Percentiles rank a stretch among this genome's conserved stretches.
Conservation (phyloP, 2,113 vertebrate species). For the Gallinago jamesoni region DNA sequence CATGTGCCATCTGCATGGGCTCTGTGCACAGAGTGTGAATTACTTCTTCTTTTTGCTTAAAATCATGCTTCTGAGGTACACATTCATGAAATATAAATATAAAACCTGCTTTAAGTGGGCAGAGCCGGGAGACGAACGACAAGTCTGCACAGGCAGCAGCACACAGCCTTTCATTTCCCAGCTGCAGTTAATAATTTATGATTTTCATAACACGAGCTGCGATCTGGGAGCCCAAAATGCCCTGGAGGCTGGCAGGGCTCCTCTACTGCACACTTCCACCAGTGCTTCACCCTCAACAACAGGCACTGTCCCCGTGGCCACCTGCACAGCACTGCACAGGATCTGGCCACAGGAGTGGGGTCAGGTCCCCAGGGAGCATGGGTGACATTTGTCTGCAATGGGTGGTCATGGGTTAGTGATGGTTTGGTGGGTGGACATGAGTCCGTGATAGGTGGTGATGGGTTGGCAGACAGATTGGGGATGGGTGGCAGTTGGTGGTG, state of each 20-base stretch:
- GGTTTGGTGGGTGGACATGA: neutral
- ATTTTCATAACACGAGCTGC: neutral
- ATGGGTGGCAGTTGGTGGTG: neutral
- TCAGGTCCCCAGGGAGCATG: neutral
- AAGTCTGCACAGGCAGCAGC: neutral
- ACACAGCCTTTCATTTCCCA: neutral
- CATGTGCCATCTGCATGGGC: fast-evolving
- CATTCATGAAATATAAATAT: constrained; percentile 16
- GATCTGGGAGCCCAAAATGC: neutral
- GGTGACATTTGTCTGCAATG: neutral
- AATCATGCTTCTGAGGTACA: neutral
- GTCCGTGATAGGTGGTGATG: neutral
- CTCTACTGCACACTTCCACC: neutral
- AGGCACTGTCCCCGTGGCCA: neutral
- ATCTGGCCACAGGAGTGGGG: fast-evolving
- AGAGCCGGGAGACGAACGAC: neutral
- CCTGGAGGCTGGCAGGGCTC: neutral
- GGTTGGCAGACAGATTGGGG: no score
- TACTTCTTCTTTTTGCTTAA: neutral
- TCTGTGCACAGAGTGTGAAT: fast-evolving
- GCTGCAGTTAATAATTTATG: neutral
- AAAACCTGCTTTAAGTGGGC: neutral
- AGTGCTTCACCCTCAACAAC: neutral
- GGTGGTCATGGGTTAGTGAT: neutral
- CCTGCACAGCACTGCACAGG: fast-evolving